Conservation (phyloP, 2,888 invertebrate genomes). For the Resseliella maxima region DNA sequence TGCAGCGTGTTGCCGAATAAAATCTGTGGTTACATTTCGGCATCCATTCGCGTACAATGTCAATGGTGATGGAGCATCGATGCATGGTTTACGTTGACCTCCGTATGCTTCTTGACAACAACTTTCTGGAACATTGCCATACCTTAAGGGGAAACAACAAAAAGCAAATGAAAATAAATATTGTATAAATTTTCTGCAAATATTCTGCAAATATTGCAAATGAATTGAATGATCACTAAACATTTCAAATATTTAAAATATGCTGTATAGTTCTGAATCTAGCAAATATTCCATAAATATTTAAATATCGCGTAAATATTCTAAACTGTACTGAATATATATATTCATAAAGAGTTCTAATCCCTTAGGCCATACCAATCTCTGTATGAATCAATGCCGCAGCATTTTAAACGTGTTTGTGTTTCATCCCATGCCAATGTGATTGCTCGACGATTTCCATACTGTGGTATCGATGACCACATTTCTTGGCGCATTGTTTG, state of each 20-base stretch:
- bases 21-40: constrained; percentile 75
- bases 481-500: constrained; percentile 82
- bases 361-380: constrained; percentile 80
- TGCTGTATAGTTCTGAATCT: too few species aligned
- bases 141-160: too few species aligned
- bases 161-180: too few species aligned
- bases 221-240: too few species aligned
- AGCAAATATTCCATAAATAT: too few species aligned
- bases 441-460: constrained; percentile 74
- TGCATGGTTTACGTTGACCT: constrained; percentile 67
- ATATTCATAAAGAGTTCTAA: too few species aligned
- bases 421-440: constrained; percentile 89
- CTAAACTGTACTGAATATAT: too few species aligned
- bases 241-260: too few species aligned
- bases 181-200: too few species aligned
- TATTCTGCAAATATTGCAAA: too few species aligned
- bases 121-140: constrained; percentile 82
- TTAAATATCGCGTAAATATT: too few species aligned
- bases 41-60: constrained; percentile 79
- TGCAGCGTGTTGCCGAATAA: constrained; percentile 81
- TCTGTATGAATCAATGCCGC: constrained; percentile 80
- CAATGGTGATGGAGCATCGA: constrained; percentile 64
- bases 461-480: constrained; percentile 79
- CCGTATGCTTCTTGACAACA: constrained; percentile 77
- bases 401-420: constrained; percentile 85